Evolutionary conservation across 1,140 invertebrate species (phyloP).

Genomic region (Amphibalanus amphitrite): DNA sequence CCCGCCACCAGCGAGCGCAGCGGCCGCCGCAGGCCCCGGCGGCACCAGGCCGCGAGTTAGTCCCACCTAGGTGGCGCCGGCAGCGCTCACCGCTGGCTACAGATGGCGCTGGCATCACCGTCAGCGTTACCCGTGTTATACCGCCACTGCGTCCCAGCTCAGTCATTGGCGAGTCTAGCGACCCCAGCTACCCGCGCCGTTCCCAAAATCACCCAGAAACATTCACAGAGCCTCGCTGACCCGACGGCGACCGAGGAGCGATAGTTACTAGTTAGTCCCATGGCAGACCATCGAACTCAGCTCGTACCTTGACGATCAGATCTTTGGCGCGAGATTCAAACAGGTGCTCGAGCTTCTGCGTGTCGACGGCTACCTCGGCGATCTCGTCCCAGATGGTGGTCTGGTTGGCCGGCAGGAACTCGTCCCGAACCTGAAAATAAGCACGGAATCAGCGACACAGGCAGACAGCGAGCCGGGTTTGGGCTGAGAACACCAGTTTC

Average conservation of each 20-base stretch:
- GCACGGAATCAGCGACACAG: background rate
- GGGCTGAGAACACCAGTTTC: background rate
- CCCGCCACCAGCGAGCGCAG: no score
- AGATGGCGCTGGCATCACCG: no score
- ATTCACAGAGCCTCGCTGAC: conserved; percentile 4
- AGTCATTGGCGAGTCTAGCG: no score
- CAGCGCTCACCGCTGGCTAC: background rate
- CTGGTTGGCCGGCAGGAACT: conserved; percentile 49
- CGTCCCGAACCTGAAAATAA: conserved; percentile 44
- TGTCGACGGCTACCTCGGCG: conserved; percentile 64
- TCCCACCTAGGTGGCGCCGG: background rate
- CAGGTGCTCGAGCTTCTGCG: conserved; percentile 82
- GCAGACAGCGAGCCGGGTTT: background rate
- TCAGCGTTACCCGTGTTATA: background rate
- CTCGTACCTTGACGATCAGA: conserved; percentile 70
- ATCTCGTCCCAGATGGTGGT: conserved; percentile 90
- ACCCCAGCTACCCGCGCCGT: no score
- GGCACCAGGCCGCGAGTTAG: background rate
- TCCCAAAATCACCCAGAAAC: no score
- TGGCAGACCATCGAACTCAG: no score
- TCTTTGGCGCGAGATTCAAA: conserved; percentile 96
- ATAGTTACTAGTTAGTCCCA: no score
- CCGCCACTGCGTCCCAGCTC: background rate
- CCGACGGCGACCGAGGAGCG: background rate
- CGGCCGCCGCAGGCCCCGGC: no score